Evolutionary conservation across 2,888 invertebrate species (phyloP), one percentile per base, ranked within the genome.

Genomic region (Cheilosia variabilis): DNA sequence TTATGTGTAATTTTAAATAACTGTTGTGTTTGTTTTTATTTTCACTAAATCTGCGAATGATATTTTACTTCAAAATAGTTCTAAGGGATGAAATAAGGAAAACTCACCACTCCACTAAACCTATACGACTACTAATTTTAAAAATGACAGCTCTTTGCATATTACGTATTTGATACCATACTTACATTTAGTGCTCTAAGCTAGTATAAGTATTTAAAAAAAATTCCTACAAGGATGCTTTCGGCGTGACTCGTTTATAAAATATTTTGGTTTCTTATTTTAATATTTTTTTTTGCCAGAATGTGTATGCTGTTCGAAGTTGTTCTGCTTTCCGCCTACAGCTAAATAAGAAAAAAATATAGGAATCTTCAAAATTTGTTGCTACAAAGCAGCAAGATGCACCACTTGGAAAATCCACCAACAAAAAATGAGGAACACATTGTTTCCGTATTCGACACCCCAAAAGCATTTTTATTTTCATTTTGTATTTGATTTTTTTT

Each of bases 251-350:
- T 37, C 13, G 4, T 37, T 37, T 13, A 37, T 13, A 13, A 13
- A 13, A 13, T 37, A 37, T 13, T 4, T 37, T 3, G 3, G 4
- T 37, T 37, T 37, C 13, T 4, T 37, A 0, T 47, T 27, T 4
- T 45, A 17, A 15, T 2, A 15, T 15, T 15, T 9, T 47, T 63
- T 15, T 31, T 58, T 31, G 45, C 47, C 37, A 50, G 75, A 66
- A 66, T 76, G 58, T 19, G 41, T 52, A 31, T 50, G 76, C 31
- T 57, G 34, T 66, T 50, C 27, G n/a, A 45, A 47, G 2, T 31
- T 45, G 31, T 45, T n/a, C 10, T 58, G 19, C 57, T 65, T 7
- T 17, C 13, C 31, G n/a, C 17, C 9, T 4, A 13, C 19, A 27
- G 65, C 55, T 50, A 27, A 58, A 37, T 53, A 60, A 22, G 15